Conservation (phyloP, 2,113 vertebrate genomes). For the Pseudorhombus dupliciocellatus region DNA sequence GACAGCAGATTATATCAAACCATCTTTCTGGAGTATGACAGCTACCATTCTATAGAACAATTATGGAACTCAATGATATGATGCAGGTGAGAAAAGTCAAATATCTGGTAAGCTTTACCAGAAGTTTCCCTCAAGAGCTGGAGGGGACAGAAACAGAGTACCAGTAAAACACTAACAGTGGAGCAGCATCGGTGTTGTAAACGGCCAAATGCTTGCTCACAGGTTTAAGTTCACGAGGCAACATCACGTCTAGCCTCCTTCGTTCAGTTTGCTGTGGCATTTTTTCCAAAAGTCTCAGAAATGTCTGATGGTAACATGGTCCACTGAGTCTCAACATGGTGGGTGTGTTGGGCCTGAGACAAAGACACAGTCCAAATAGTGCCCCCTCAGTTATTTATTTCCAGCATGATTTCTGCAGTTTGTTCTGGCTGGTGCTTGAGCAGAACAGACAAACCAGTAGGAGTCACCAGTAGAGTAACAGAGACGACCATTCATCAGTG, state of each 20-base stretch:
- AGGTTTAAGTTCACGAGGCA: no score
- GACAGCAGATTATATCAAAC: no score
- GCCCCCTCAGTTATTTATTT: background rate
- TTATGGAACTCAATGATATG: no score
- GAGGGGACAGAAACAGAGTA: no score
- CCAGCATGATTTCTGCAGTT: no score
- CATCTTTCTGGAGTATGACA: no score
- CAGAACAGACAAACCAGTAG: background rate
- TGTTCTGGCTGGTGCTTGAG: background rate
- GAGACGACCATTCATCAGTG: constrained; percentile 14
- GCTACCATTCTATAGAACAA: no score
- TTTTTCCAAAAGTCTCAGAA: background rate
- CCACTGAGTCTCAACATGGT: background rate
- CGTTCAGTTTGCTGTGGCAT: background rate
- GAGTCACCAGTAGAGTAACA: background rate
- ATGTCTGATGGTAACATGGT: background rate
- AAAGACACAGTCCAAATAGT: background rate
- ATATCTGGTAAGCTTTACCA: background rate
- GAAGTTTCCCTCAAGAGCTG: no score
- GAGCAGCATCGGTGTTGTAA: no score
- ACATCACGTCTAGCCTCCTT: background rate
- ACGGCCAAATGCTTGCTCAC: no score
- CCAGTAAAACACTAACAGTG: no score
- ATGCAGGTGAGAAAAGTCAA: background rate
- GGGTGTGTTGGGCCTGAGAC: background rate